Evolutionary conservation across 1,140 invertebrate species (phyloP).

Genomic region (Leptinotarsa lineolata): DNA sequence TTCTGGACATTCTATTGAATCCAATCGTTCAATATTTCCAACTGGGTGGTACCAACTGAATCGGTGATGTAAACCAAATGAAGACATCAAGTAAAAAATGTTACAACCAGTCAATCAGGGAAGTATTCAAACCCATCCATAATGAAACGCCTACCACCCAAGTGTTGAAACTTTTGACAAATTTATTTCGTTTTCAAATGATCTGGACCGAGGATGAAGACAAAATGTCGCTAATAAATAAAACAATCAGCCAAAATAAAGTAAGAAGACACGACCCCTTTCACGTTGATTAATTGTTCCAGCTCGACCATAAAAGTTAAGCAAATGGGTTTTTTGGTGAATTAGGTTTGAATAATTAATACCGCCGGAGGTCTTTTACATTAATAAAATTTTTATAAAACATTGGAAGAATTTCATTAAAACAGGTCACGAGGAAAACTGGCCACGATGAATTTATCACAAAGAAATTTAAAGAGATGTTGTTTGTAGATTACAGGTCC

Average conservation of each 20-base stretch:
- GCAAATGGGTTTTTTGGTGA: slow-evolving; percentile 21
- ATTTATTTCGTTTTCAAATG: slow-evolving; percentile 1
- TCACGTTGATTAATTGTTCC: slow-evolving; percentile 14
- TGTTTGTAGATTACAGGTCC: too few relatives aligned
- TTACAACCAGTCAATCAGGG: too few relatives aligned
- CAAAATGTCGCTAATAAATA: slow-evolving; percentile 15
- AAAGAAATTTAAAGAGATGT: too few relatives aligned
- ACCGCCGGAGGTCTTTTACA: not conserved
- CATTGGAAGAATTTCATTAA: not conserved
- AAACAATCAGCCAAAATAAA: slow-evolving; percentile 14
- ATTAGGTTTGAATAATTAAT: slow-evolving; percentile 19
- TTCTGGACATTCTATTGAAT: too few relatives aligned
- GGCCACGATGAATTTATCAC: not conserved
- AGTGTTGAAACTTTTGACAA: not conserved
- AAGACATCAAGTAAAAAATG: too few relatives aligned
- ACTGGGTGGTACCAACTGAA: too few relatives aligned
- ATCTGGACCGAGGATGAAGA: not conserved
- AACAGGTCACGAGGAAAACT: not conserved
- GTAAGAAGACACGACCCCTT: not conserved
- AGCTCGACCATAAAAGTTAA: slow-evolving; percentile 16
- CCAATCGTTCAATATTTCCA: too few relatives aligned
- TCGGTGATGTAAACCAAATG: too few relatives aligned
- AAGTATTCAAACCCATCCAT: too few relatives aligned
- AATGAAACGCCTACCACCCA: not conserved
- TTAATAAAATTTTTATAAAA: not conserved